Evolutionary conservation across 2,797 vertebrate species (phyloP).

Genomic region (Tragelaphus oryx): DNA sequence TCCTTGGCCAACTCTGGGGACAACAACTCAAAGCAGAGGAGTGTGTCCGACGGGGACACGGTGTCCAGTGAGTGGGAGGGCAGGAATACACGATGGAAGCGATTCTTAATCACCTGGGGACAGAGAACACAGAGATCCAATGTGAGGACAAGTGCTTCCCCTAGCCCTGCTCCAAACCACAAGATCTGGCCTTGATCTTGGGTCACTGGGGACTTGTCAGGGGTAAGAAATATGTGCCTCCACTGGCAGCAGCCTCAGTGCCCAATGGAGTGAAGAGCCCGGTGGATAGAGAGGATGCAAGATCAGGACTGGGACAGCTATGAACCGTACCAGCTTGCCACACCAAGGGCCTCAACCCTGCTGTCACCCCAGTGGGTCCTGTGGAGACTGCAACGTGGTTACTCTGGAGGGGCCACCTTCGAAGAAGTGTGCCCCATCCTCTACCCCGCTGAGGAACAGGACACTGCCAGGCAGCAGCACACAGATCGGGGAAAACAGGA

Average conservation of each 20-base stretch:
- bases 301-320: not conserved
- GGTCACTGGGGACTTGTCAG: not conserved
- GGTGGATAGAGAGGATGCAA: not conserved
- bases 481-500: not conserved
- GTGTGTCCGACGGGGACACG: conserved; percentile 88
- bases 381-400: not conserved
- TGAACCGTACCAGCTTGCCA: not conserved
- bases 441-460: not conserved
- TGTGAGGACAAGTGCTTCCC: not conserved
- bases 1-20: conserved; percentile 96
- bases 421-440: not conserved
- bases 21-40: conserved; percentile 97
- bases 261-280: not conserved
- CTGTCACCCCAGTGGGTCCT: not conserved
- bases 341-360: not conserved
- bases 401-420: no score
- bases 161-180: not conserved
- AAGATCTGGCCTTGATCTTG: not conserved
- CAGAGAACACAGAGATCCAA: not conserved
- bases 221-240: not conserved
- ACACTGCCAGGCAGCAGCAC: not conserved
- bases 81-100: conserved; percentile 91
- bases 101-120: conserved; percentile 90
- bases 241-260: not conserved
- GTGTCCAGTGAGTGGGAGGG: conserved; percentile 91